These are phyloP conservation scores for Physella acuta DNA, from an alignment of 1,140 invertebrate genomes.

Conservation along the genomic window DNA sequence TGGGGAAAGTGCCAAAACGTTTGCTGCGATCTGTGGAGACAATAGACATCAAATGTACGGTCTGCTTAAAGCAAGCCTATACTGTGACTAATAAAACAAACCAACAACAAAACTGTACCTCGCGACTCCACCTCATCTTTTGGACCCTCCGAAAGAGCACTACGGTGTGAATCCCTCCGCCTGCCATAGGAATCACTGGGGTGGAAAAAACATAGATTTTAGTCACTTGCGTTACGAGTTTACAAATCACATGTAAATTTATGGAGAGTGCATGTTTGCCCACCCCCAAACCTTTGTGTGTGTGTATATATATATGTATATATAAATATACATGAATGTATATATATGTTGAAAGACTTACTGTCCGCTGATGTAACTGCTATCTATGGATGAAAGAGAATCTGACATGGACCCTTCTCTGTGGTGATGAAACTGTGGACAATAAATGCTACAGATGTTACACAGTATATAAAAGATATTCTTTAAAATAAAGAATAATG, in stretches of 20 bases:
- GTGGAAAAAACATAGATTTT: constrained; percentile 23
- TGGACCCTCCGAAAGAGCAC: constrained; percentile 41
- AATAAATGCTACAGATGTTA: not conserved
- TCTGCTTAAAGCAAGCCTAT: no score
- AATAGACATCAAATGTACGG: no score
- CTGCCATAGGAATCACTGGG: constrained; percentile 43
- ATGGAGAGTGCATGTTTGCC: no score
- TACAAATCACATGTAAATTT: no score
- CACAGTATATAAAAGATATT: not conserved
- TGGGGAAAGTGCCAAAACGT: constrained; percentile 45
- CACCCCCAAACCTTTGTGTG: no score
- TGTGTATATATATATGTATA: no score
- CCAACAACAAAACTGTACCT: no score
- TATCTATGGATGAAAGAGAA: constrained; percentile 45
- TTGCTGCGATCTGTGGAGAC: constrained; percentile 29
- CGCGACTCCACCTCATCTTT: constrained; percentile 34
- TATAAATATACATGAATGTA: no score
- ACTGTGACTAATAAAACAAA: no score
- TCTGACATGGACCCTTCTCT: constrained; percentile 30
- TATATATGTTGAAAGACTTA: constrained; percentile 32
- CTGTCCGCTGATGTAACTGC: constrained; percentile 48
- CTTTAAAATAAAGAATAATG: not conserved
- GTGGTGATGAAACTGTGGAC: constrained; percentile 2
- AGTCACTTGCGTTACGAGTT: no score
- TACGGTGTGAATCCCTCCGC: constrained; percentile 38